phyloP scores from a whole-genome alignment of 2,113 vertebrate genomes.

The Pampusana beccarii region DNA sequence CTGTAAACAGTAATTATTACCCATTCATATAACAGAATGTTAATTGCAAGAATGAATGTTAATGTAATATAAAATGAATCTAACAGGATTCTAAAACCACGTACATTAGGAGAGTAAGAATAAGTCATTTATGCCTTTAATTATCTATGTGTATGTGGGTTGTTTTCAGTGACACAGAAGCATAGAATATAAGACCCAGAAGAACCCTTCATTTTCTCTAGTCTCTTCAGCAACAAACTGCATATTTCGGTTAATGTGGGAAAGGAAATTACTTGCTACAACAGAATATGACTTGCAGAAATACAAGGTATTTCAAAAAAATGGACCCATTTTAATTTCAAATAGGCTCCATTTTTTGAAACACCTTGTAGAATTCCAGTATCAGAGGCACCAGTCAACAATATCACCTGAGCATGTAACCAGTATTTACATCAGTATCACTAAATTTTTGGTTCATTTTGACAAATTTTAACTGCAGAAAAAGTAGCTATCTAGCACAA shows the following conservation, averaged over 20 bases:
- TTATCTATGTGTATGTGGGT: not conserved
- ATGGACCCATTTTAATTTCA: too few relatives aligned
- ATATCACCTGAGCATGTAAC: not conserved
- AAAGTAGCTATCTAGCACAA: not conserved
- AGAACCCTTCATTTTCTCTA: not conserved
- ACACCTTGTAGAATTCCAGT: not conserved
- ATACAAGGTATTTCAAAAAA: not conserved
- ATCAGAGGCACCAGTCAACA: not conserved
- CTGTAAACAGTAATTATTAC: conserved; percentile 11
- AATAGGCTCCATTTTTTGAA: too few relatives aligned
- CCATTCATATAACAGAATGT: not conserved
- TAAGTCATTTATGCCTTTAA: not conserved
- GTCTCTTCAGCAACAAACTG: not conserved
- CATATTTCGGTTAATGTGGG: not conserved
- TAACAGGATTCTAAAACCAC: not conserved
- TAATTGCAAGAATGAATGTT: not conserved
- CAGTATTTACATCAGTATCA: not conserved
- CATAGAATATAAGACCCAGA: not conserved
- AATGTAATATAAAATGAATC: conserved; percentile 23
- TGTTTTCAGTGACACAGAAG: not conserved
- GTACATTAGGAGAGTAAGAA: not conserved
- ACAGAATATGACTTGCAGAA: not conserved
- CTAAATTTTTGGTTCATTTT: not conserved
- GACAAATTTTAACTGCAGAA: not conserved
- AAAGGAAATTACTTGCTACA: not conserved